Evolutionary conservation across 1,140 invertebrate genomes (phyloP), one percentile per base, ranked within the genome.

Genomic region (Aphaenogaster rudis): DNA sequence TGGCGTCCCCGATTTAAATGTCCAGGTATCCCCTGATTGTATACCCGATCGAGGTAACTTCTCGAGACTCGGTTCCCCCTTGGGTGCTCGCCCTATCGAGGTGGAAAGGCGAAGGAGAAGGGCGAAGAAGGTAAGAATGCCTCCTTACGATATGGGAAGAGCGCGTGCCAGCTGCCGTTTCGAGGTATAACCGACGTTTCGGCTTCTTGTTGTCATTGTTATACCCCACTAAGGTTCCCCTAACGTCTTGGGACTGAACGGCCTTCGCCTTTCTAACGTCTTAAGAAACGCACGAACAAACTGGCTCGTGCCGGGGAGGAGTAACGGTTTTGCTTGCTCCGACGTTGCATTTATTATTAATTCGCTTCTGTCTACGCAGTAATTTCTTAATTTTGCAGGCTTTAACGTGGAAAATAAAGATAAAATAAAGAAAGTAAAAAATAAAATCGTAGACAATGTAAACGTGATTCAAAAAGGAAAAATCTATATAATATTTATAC

Each of bases 151-250:
- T 82, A 79, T 59, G 78, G 79, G 84, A 91, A 86, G 88, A 90
- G 94, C 94, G 94, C 95, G 95, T 95, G 95, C 94, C 95, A 95
- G 95, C 95, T 95, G 95, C 93, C 92, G 91, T 88, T 86, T 87
- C 94, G 88, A 94, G 94, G 94, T 94, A 93, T 95, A 95, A 95
- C 95, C 95, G 95, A 95, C 95, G 91, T 95, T 95, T 95, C 93
- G 93, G 94, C 94, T 94, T 95, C 94, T 95, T 93, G 91, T 93
- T 91, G 91, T 90, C 91, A 94, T 95, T 95, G 93, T 95, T 90
- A 59, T 77, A 74, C 91, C 85, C 90, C 64, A 71, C 67, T 57
- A 59, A 88, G 72, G 80, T 74, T 80, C 74, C 87, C 88, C 90
- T 90, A 94, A 94, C 94, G 94, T 95, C 94, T 95, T 95, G 88